Conservation (phyloP, 2,113 vertebrate genomes). For the Hiodon tergisus region DNA sequence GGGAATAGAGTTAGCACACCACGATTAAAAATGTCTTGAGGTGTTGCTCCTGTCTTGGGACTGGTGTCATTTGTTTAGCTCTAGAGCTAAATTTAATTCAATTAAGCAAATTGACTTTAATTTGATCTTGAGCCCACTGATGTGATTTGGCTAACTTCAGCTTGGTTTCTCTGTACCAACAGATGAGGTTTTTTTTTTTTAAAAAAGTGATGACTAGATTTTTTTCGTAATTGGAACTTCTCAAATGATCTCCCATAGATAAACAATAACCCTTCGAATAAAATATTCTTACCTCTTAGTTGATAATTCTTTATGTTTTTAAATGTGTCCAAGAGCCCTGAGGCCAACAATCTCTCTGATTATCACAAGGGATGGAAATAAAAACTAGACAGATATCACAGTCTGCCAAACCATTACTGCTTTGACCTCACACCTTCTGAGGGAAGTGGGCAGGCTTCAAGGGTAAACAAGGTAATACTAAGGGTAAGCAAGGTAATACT, state of each 20-base stretch:
- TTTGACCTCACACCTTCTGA: too few relatives aligned
- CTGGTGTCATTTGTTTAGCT: slow-evolving; percentile 13
- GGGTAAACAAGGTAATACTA: too few relatives aligned
- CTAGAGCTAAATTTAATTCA: slow-evolving; percentile 23
- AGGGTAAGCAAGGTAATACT: too few relatives aligned
- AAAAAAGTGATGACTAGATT: background rate
- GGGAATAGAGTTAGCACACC: slow-evolving; percentile 20
- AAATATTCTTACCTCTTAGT: background rate
- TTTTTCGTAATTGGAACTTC: background rate
- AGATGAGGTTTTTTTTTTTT: background rate
- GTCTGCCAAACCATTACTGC: too few relatives aligned
- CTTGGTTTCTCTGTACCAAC: background rate
- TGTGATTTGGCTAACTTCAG: background rate
- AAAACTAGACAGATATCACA: too few relatives aligned
- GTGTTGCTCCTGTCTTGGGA: slow-evolving; percentile 11
- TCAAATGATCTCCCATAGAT: background rate
- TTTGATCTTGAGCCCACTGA: background rate
- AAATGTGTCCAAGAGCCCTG: background rate
- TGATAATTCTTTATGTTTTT: background rate
- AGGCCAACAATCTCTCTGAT: too few relatives aligned
- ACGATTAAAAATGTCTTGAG: slow-evolving; percentile 12
- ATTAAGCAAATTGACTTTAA: slow-evolving; percentile 17
- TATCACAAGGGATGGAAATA: too few relatives aligned
- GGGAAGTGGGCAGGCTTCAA: too few relatives aligned
- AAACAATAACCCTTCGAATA: background rate